These are phyloP conservation scores for Erethizon dorsatum DNA, from an alignment of 2,797 vertebrate genomes.

Conservation along the genomic window DNA sequence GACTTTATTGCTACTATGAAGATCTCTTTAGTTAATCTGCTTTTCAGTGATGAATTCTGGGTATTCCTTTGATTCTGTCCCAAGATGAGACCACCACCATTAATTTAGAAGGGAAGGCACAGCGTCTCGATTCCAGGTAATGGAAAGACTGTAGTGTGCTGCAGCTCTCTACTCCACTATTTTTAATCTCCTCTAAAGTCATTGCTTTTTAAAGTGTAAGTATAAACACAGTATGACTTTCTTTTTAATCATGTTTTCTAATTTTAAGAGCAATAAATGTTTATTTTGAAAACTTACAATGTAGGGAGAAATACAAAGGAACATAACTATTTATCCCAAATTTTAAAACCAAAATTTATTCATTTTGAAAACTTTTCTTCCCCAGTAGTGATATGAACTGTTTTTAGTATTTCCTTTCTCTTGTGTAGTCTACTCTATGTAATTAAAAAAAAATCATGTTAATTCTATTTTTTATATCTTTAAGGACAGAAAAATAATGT, in stretches of 20 bases:
- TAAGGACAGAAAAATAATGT: neutral
- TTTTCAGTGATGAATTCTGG: too few species aligned
- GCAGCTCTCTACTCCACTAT: too few species aligned
- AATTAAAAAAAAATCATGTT: neutral
- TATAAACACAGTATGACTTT: too few species aligned
- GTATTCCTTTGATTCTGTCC: too few species aligned
- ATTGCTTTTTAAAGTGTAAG: neutral
- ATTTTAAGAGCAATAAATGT: neutral
- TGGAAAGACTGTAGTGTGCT: too few species aligned
- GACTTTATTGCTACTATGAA: too few species aligned
- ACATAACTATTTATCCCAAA: neutral
- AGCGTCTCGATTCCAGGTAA: too few species aligned
- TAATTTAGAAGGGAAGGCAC: too few species aligned
- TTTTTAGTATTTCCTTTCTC: neutral
- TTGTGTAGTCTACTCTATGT: neutral
- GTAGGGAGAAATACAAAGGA: neutral
- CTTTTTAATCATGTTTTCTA: neutral
- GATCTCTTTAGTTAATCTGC: too few species aligned
- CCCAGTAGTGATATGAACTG: neutral
- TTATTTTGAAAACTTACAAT: neutral
- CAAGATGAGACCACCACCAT: too few species aligned
- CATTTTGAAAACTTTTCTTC: conserved; percentile 36
- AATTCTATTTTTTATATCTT: neutral
- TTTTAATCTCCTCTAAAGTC: neutral
- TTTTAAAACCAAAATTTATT: neutral